A percentile compares a stretch with the other conserved stretches of the same genome.
Conservation (phyloP, 2,113 vertebrate genomes). For the Oplegnathus fasciatus region DNA sequence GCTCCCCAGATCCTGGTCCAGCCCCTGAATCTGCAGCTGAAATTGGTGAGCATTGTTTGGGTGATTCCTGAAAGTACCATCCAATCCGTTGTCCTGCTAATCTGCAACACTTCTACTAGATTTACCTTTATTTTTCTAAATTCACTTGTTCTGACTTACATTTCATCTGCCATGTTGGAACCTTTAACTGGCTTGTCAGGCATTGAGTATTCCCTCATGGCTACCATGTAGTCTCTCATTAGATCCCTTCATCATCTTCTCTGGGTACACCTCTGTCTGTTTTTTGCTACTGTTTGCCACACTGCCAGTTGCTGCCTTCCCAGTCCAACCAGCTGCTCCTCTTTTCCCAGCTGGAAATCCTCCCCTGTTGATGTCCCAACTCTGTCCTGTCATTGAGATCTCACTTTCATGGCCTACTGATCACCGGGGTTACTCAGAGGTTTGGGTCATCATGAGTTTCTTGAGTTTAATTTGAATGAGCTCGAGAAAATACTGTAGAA, state of each 20-base stretch:
- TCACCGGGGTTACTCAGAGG: background rate
- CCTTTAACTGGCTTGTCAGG: background rate
- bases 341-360: background rate
- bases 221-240: background rate
- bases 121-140: background rate
- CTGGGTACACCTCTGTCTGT: background rate
- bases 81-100: background rate
- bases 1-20: background rate
- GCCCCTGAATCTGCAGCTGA: background rate
- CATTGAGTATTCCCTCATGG: background rate
- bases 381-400: background rate
- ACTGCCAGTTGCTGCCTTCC: background rate
- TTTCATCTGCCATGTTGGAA: background rate
- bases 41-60: background rate
- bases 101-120: background rate
- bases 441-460: background rate
- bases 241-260: background rate
- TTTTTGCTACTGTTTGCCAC: background rate
- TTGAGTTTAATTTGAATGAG: background rate
- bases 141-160: background rate
- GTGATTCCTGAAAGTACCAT: background rate
- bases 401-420: background rate
- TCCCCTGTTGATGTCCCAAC: background rate
- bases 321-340: background rate
- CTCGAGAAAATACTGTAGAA: background rate